Conservation (phyloP, 2,113 vertebrate genomes). For the Sylvicapra grimmia region DNA sequence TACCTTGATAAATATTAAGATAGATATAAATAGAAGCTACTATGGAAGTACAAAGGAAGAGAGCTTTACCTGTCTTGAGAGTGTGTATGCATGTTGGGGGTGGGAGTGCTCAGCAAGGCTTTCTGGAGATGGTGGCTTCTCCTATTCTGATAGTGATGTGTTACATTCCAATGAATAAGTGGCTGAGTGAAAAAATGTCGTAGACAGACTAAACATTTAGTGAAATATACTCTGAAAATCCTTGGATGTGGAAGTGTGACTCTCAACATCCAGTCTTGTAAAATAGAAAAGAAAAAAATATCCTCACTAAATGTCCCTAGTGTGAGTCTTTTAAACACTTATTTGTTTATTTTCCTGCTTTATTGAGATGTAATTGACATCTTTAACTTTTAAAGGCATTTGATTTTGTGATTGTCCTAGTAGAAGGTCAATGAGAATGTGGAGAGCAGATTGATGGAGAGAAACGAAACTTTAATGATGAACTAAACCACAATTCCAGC, state of each 20-base stretch:
- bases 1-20: background rate
- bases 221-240: background rate
- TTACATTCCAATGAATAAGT: background rate
- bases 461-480: background rate
- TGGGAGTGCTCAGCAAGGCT: background rate
- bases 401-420: background rate
- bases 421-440: background rate
- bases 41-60: background rate
- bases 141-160: background rate
- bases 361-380: background rate
- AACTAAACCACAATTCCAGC: background rate
- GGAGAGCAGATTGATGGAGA: background rate
- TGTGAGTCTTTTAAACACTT: background rate
- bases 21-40: background rate
- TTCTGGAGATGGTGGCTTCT: background rate
- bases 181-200: background rate
- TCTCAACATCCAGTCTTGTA: background rate
- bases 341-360: background rate
- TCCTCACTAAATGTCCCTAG: background rate
- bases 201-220: background rate
- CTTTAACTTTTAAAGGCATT: background rate
- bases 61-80: background rate
- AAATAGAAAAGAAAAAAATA: background rate
- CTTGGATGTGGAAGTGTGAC: background rate
- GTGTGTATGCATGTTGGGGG: background rate